A percentile compares a stretch with the other conserved stretches of the same genome.
Conservation (phyloP, 1,140 invertebrate species). For the Lordiphosa mommai region DNA sequence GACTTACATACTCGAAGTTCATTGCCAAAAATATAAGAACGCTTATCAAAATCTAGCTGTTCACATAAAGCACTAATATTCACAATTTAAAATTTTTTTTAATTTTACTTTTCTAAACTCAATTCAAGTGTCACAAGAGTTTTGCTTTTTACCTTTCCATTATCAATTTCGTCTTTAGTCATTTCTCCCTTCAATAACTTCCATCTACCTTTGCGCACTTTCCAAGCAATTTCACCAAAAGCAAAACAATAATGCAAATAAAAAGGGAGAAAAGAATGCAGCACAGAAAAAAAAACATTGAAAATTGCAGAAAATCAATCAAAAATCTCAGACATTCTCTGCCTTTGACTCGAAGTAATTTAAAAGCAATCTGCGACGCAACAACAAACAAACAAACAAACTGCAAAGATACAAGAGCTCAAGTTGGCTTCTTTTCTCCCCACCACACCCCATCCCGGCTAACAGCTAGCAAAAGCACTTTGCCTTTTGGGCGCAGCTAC, state of each 20-base stretch:
- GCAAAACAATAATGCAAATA: slow-evolving; percentile 28
- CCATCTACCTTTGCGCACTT: slow-evolving; percentile 66
- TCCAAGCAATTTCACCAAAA: slow-evolving; percentile 64
- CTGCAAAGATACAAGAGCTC: slow-evolving; percentile 45
- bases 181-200: slow-evolving; percentile 23
- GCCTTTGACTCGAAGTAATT: slow-evolving; percentile 67
- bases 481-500: slow-evolving; percentile 35
- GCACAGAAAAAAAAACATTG: slow-evolving; percentile 9
- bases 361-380: slow-evolving; percentile 64
- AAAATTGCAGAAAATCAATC: slow-evolving; percentile 62
- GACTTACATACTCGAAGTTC: too few species aligned
- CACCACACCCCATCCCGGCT: neutral
- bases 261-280: neutral
- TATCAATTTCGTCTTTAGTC: too few species aligned
- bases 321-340: slow-evolving; percentile 38
- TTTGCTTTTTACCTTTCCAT: too few species aligned
- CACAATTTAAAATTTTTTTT: too few species aligned
- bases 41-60: too few species aligned
- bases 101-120: too few species aligned
- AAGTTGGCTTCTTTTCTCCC: slow-evolving; percentile 26
- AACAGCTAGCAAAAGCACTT: slow-evolving; percentile 38
- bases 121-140: too few species aligned
- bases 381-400: slow-evolving; percentile 50
- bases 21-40: too few species aligned
- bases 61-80: too few species aligned